These are phyloP conservation scores for Phalanger gymnotis DNA, from an alignment of 2,797 vertebrate species.

Conservation along the genomic window DNA sequence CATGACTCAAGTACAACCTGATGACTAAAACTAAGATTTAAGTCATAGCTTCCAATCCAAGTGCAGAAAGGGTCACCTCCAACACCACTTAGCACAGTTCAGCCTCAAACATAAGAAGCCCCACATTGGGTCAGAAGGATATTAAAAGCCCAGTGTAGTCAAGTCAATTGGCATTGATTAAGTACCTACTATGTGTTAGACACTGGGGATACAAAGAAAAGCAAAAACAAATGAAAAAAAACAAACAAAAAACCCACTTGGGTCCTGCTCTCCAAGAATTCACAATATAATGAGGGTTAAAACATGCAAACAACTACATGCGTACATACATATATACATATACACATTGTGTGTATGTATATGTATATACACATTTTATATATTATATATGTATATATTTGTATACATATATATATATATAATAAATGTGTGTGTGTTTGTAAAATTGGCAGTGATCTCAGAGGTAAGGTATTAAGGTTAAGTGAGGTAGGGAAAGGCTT, in stretches of 20 bases:
- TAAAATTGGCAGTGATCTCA: background rate
- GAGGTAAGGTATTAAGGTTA: background rate
- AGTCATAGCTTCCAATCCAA: constrained; percentile 81
- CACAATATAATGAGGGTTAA: background rate
- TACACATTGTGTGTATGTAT: no score
- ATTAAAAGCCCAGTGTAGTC: background rate
- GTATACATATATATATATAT: background rate
- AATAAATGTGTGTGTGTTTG: no score
- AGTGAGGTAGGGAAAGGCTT: background rate
- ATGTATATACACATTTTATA: background rate
- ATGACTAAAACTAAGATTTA: constrained; percentile 77
- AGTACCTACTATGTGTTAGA: background rate
- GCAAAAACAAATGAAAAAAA: background rate
- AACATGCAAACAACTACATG: background rate
- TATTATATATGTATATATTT: no score
- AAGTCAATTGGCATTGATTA: background rate
- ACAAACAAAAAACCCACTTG: background rate
- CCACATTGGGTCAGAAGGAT: background rate
- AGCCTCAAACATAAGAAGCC: background rate
- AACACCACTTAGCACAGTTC: background rate
- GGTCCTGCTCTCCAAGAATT: background rate
- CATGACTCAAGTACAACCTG: constrained; percentile 71
- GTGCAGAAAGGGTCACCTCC: background rate
- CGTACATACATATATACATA: background rate
- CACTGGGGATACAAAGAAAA: background rate